Evolutionary conservation across 2,113 vertebrate species (phyloP), one percentile per base, ranked within the genome.

Genomic region (Leptobrachium leishanense): DNA sequence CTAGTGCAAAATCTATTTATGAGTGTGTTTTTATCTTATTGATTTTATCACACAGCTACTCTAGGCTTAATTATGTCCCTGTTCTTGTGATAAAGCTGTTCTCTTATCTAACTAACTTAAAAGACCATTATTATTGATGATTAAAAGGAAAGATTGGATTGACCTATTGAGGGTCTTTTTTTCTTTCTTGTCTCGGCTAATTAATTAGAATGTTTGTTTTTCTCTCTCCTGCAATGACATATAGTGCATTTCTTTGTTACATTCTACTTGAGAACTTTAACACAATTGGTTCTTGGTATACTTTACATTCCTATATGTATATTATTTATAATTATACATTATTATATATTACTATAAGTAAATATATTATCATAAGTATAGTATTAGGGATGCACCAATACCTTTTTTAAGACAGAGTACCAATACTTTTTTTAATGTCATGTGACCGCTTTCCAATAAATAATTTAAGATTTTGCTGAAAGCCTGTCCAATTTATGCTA

Each of bases 11-110:
- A 85, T 91, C 88, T 86, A 88, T 90, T 87, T 83, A 82, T 66
- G 59, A 79, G 83, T 77, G 85, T 86, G 87, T 94, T 93, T 93
- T 92, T 92, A 84, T 87, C 83, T 82, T 86, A 90, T 91, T 86
- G 91, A 92, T 90, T 90, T 84, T 64, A 76, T 89, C 88, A 85
- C 85, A 79, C 88, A 87, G 82, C 72, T 88, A 77, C 84, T 85
- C 86, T 82, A 83, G 9, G 79, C 84, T 89, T 93, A 89, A 91
- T 91, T 92, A 85, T 85, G 84, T 82, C 59, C 83, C 79, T 72
- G 75, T 84, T 87, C 79, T 74, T 76, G 87, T 87, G 88, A 92
- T 90, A 88, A 91, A 91, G 92, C 85, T 83, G 74, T 82, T 68
- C 76, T 82, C 83, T 88, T 84, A 84, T 84, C 82, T 79, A 85